These are phyloP conservation scores for Listronotus bonariensis DNA, from an alignment of 1,140 invertebrate species.

Conservation along the genomic window DNA sequence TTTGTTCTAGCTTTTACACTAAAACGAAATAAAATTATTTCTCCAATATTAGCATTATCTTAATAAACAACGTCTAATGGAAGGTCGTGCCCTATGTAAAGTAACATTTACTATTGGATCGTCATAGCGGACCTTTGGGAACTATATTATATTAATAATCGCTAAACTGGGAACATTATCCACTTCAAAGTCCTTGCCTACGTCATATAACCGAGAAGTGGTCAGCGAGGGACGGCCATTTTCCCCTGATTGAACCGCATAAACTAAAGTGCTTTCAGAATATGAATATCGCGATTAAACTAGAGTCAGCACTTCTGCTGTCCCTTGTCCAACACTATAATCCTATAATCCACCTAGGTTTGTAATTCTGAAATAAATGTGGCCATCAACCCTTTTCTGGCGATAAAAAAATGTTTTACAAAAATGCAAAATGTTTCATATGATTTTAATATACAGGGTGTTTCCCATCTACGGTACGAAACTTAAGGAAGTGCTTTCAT, in stretches of 20 bases:
- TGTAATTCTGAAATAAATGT: too few relatives aligned
- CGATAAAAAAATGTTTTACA: too few relatives aligned
- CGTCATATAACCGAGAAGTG: slow-evolving; percentile 6
- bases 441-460: too few relatives aligned
- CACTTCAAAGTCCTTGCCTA: slow-evolving; percentile 7
- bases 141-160: slow-evolving; percentile 14
- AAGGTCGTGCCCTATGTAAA: neutral
- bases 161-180: slow-evolving; percentile 8
- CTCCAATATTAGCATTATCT: neutral
- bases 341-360: too few relatives aligned
- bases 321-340: too few relatives aligned
- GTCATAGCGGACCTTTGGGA: neutral
- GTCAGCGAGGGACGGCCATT: slow-evolving; percentile 7
- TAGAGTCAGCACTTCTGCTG: too few relatives aligned
- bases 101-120: neutral
- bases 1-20: too few relatives aligned
- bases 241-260: slow-evolving; percentile 8
- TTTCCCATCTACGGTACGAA: too few relatives aligned
- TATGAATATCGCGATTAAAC: slow-evolving; percentile 6
- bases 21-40: too few relatives aligned
- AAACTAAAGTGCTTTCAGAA: slow-evolving; percentile 15
- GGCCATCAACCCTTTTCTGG: too few relatives aligned
- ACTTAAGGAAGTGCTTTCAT: too few relatives aligned
- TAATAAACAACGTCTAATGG: slow-evolving; percentile 1
- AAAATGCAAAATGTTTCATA: too few relatives aligned